A percentile compares a stretch with the other conserved stretches of the same genome.
Conservation (phyloP, 2,113 vertebrate genomes). For the Progne subis region DNA sequence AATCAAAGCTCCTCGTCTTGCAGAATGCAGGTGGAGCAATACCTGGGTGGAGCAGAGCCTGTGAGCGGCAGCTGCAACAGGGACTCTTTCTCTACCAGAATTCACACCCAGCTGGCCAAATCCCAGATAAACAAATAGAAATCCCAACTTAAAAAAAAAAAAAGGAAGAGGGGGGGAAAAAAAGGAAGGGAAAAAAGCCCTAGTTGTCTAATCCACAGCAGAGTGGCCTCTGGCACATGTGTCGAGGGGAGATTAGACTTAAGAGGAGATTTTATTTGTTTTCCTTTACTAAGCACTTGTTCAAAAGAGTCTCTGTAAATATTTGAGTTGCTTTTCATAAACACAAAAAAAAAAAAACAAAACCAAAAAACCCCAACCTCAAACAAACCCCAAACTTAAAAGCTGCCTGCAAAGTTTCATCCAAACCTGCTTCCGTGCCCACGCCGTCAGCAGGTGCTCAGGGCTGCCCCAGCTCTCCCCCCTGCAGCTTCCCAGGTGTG, state of each 20-base stretch:
- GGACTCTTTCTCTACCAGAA: constrained; percentile 19
- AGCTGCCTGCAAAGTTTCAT: constrained; percentile 46
- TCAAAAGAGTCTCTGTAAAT: constrained; percentile 59
- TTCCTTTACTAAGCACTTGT: constrained; percentile 55
- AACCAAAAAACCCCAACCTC: constrained; percentile 10
- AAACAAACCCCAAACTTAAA: constrained; percentile 62
- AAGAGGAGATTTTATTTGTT: constrained; percentile 62
- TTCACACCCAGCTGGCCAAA: constrained; percentile 52
- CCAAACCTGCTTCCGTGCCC: neutral
- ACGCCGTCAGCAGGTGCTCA: neutral
- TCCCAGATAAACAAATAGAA: constrained; percentile 48
- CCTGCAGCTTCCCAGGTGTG: neutral
- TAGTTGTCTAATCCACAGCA: constrained; percentile 48
- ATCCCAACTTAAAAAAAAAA: neutral
- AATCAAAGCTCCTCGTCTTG: constrained; percentile 57
- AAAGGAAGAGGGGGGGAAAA: fast-evolving
- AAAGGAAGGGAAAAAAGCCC: neutral
- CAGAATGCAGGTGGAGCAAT: constrained; percentile 58
- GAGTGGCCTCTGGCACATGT: constrained; percentile 62
- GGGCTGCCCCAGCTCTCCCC: neutral
- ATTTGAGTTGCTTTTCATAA: constrained; percentile 44
- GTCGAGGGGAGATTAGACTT: constrained; percentile 67
- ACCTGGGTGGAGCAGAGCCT: constrained; percentile 46
- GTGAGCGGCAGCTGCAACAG: constrained; percentile 1
- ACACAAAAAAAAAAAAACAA: neutral